Evolutionary conservation across 1,140 invertebrate genomes (phyloP).

Genomic region (Drosophila ananassae): DNA sequence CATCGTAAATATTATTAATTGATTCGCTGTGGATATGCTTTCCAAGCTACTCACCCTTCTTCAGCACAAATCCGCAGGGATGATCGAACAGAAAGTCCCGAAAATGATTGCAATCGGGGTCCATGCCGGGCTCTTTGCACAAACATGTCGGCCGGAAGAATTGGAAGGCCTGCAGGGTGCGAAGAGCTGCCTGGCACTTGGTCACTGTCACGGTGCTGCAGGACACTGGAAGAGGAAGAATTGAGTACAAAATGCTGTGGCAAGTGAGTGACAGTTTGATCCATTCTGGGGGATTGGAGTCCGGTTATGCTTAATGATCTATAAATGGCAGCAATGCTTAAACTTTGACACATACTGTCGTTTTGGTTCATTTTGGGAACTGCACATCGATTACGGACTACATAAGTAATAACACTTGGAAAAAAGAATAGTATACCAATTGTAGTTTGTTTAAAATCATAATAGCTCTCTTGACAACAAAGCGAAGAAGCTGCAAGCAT

Average conservation of each 20-base stretch:
- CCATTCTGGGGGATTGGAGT: slow-evolving; percentile 28
- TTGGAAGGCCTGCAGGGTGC: slow-evolving; percentile 93
- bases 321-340: slow-evolving; percentile 77
- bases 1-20: background rate
- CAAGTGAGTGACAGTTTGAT: slow-evolving; percentile 34
- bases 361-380: slow-evolving; percentile 54
- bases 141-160: slow-evolving; percentile 96
- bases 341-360: slow-evolving; percentile 65
- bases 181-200: slow-evolving; percentile 94
- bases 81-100: slow-evolving; percentile 96
- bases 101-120: slow-evolving; percentile 96
- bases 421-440: background rate
- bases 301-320: slow-evolving; percentile 72
- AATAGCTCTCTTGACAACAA: no score
- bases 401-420: slow-evolving; percentile 5
- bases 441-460: no score
- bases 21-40: no score
- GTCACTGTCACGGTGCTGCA: slow-evolving; percentile 96
- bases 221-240: slow-evolving; percentile 88
- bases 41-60: slow-evolving; percentile 89
- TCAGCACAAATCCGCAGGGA: slow-evolving; percentile 93
- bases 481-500: no score
- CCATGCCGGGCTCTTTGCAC: slow-evolving; percentile 93
- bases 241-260: slow-evolving; percentile 30
- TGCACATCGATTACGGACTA: slow-evolving; percentile 68